Evolutionary conservation across 2,888 invertebrate species (phyloP), one percentile per base, ranked within the genome.

Genomic region (Synergus laeviventris): DNA sequence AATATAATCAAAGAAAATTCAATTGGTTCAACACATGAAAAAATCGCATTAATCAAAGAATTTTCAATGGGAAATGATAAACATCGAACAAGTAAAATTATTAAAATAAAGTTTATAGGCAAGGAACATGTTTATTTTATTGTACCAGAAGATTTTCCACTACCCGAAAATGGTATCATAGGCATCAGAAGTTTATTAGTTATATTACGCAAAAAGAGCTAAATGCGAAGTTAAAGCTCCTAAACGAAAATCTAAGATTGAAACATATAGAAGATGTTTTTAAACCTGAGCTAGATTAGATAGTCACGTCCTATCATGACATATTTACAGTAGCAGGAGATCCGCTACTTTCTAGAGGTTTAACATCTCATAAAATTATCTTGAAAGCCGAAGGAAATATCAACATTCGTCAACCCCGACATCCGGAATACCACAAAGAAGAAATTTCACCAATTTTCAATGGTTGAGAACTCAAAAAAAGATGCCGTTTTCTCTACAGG

Each of bases 301-400:
- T 18, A 54, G 1, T 8, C n/a, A 54, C n/a, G 8, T 18, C 54
- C 9, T 21, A 56, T 21, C 56, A 38, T 11, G 62, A 64, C 21
- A 42, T 76, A 3, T 76, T 64, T n/a, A 54, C 62, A 24, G 31
- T 74, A 16, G 56, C 49, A 14, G 62, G 56, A 18, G 76, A 62
- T 16, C 14, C 31, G 3, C 39, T 56, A 16, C 62, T 64, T 5
- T 56, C n/a, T 2, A 62, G 62, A 11, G 38, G n/a, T 21, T 7
- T 76, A 16, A 16, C 60, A 1, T 14, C 59, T 21, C 75, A 75
- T 39, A 36, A 1, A n/a, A 75, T 75, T 8, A 2, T 14, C 1
- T 11, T n/a, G 4, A 39, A 36, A n/a, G 64, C 38, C 12, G n/a
- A 75, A 9, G 4, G 5, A 14, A 49, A 16, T 0, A 38, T 66